Evolutionary conservation across 2,888 invertebrate genomes (phyloP).

Genomic region (Galerucella nymphaeae): DNA sequence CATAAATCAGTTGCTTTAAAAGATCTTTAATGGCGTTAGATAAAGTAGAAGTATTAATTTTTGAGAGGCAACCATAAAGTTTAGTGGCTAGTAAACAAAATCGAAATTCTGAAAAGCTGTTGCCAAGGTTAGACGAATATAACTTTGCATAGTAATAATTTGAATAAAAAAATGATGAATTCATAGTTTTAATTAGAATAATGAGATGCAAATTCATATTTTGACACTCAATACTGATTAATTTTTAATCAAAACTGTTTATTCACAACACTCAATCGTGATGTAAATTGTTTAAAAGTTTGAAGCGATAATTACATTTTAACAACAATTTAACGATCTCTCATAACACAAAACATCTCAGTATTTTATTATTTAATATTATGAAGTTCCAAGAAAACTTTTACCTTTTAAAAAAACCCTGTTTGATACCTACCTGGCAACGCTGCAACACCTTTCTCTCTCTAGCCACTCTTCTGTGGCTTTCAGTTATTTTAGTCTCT

Average conservation of each 20-base stretch:
- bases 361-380: background rate
- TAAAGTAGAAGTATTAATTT: too few species aligned
- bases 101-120: background rate
- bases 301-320: background rate
- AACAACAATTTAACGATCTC: background rate
- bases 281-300: background rate
- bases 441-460: slow-evolving; percentile 35
- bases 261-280: too few species aligned
- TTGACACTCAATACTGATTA: too few species aligned
- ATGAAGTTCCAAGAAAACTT: background rate
- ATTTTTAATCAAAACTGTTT: too few species aligned
- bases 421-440: slow-evolving; percentile 30
- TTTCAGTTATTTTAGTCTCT: slow-evolving; percentile 26
- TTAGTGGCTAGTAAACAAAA: background rate
- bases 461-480: slow-evolving; percentile 30
- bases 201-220: background rate
- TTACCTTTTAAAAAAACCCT: slow-evolving; percentile 22
- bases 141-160: background rate
- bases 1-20: slow-evolving; percentile 4
- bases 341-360: background rate
- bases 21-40: background rate
- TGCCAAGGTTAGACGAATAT: background rate
- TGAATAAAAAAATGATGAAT: background rate
- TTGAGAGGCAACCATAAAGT: background rate
- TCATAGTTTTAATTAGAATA: background rate